Base-by-base conservation (phyloP, 2,113 vertebrate genomes). In the Siniperca knerii region DNA sequence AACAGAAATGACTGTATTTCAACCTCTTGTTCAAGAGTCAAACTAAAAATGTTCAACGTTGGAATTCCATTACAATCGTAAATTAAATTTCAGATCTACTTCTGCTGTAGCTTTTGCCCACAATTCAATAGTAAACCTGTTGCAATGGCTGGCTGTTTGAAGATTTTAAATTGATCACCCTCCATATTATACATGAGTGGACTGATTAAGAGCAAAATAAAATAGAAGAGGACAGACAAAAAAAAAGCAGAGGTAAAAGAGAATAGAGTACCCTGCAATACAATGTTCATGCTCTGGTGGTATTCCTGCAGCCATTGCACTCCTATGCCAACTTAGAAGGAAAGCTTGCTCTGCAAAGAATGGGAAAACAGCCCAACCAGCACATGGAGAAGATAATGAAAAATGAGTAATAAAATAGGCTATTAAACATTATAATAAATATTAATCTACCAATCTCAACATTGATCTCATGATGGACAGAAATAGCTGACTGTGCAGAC, bases 1-100 rank as follows among this genome's bases (percentile, higher is more conserved):
- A 21, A 33, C 66, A 71, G 21, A 29, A 70, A 79, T 79, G 9
- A 18, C 16, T 71, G 15, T 48, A 58, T 78, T n/a, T 54, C 18
- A 75, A 50, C 9, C 8, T 6, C 4, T 18, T 71, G 48, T 44
- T 58, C 4, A 23, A 23, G 20, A 69, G n/a, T 68, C 18, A 8
- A 18, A 71, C 5, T 33, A 2, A 65, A 54, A 23, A 64, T 29
- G 16, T 55, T 8, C 2, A 11, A 25, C 29, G 44, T 33, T 54
- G 23, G 48, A 25, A 42, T 67, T 65, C 1, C 60, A 37, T n/a
- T 37, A 29, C 15, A 72, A 8, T 18, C 2, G 3, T 44, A 62
- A 71, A 80, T 7, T 54, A 13, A 55, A n/a, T 74, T 46, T 23
- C 29, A 57, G 15, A 33, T 23, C 2, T 29, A 20, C 13, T 18